Conservation (phyloP, 1,140 invertebrate genomes). For the Cherax quadricarinatus region DNA sequence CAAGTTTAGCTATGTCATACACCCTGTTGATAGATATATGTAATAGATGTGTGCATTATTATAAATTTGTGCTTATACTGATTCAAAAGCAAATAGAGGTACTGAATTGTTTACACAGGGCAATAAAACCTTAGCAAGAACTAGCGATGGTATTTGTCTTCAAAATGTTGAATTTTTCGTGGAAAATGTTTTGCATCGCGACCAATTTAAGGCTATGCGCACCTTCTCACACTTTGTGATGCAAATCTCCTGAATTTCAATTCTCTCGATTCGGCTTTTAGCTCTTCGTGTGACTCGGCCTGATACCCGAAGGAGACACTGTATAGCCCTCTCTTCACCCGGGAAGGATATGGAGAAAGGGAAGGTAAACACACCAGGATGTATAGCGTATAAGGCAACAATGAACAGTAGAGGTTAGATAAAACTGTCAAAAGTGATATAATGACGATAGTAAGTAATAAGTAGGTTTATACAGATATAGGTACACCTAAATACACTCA, state of each 20-base stretch:
- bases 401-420: neutral
- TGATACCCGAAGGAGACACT: neutral
- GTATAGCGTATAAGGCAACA: neutral
- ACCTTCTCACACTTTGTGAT: constrained; percentile 30
- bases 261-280: constrained; percentile 43
- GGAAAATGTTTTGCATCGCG: neutral
- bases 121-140: neutral
- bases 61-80: no score
- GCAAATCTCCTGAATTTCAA: constrained; percentile 45
- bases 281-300: constrained; percentile 6
- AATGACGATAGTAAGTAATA: no score
- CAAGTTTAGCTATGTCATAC: no score
- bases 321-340: neutral
- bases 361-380: neutral
- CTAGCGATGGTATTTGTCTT: neutral
- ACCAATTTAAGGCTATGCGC: constrained; percentile 11
- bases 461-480: no score
- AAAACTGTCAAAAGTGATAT: neutral
- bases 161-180: neutral
- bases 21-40: no score
- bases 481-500: no score
- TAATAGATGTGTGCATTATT: no score
- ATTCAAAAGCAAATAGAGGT: no score
- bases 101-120: no score
- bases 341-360: constrained; percentile 19